Percentiles rank a stretch among this genome's conserved stretches.
These are phyloP conservation scores for Pangasius macronema DNA, from an alignment of 2,797 vertebrate species.

Conservation along the genomic window DNA sequence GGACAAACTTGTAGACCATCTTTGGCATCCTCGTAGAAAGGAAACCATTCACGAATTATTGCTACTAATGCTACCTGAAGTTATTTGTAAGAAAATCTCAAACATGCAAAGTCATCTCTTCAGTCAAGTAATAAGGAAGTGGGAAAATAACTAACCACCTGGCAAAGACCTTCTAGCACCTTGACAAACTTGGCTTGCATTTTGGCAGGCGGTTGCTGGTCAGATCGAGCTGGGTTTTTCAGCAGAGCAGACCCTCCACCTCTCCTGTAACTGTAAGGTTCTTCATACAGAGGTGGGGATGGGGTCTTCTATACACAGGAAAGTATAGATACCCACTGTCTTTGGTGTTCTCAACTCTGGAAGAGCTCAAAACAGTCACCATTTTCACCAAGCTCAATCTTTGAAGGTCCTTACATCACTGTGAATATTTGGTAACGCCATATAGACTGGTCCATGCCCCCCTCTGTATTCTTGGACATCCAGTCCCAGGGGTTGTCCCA, in stretches of 20 bases:
- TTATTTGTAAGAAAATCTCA: not conserved
- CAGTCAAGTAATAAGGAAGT: not conserved
- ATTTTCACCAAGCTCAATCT: not conserved
- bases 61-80: not conserved
- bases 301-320: not conserved
- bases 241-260: not conserved
- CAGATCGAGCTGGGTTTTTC: not conserved
- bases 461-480: not conserved
- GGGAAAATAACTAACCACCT: not conserved
- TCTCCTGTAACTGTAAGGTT: not conserved
- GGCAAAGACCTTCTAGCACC: not conserved
- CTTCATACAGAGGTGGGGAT: not conserved
- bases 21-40: not conserved
- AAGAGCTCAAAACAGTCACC: not conserved
- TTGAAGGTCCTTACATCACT: not conserved
- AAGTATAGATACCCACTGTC: not conserved
- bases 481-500: not conserved
- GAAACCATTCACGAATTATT: not conserved
- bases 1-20: not conserved
- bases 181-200: not conserved
- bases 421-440: not conserved
- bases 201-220: not conserved
- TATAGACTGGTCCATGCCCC: not conserved
- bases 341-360: not conserved
- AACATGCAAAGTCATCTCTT: not conserved